Evolutionary conservation across 1,140 invertebrate genomes (phyloP), one percentile per base, ranked within the genome.

Genomic region (Drosophila arizonae): DNA sequence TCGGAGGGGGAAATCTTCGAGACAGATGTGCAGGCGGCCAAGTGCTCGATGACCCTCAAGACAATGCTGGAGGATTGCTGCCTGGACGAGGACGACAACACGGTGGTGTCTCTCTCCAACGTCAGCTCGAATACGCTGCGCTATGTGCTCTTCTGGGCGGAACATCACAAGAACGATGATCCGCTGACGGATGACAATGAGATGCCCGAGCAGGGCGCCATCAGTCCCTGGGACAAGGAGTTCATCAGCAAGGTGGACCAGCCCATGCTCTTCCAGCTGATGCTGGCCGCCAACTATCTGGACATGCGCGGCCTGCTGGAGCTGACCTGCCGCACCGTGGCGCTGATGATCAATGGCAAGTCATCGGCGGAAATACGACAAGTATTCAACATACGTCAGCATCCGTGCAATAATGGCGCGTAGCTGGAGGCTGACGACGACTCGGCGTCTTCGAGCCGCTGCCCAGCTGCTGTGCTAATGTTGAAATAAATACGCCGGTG

Each of bases 291-390:
- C 13, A 99, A 99, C 92, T 99, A 99, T 28, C 13, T 51, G 50
- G 98, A 99, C 91, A 99, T 99, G 66, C 98, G 98, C 99, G 96
- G 98, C 6, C 93, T 99, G 17, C 92, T 99, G 60, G 98, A 99
- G 93, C 97, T 99, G 0, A 98, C 98, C 0, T 99, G 98, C 92
- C 99, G 99, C 93, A 36, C 51, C 28, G 30, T 51, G 24, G 50
- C 50, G 5, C 28, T 8, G 6, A 51, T 51, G 50, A 51, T 51
- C 26, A 28, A 51, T 6, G 26, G 26, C 24, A 51, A 51, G 50
- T 28, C 50, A n/a, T 15, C 50, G 2, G 50, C 50, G 24, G 50
- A 51, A 5, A 51, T 51, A 28, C 50, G 50, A 1, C 4, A 51
- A 9, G 3, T 30, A 13, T 51, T 51, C 50, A 51, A 51, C 5